These are phyloP conservation scores for Alectoris magna DNA, from an alignment of 2,797 vertebrate genomes.

Conservation along the genomic window DNA sequence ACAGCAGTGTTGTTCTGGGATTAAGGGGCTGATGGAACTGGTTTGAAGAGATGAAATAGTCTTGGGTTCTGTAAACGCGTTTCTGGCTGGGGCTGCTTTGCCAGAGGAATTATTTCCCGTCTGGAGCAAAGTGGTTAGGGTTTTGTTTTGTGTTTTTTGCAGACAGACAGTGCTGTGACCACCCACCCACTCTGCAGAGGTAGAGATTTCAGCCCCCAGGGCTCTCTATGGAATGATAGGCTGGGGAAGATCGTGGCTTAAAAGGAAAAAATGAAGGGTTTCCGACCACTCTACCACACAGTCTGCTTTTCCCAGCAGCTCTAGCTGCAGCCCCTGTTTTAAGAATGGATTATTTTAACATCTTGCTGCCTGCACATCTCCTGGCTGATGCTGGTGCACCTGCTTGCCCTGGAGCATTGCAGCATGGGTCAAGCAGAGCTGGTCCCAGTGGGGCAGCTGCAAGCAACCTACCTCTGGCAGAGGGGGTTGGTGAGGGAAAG, in stretches of 20 bases:
- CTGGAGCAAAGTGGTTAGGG: not conserved
- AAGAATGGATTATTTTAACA: not conserved
- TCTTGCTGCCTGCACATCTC: not conserved
- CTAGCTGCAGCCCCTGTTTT: not conserved
- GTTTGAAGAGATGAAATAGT: not conserved
- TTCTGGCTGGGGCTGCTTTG: not conserved
- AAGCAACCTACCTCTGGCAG: not conserved
- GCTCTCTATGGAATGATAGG: not conserved
- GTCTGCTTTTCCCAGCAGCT: constrained; percentile 31
- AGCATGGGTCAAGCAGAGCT: not conserved
- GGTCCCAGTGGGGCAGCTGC: not conserved
- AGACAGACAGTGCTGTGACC: not conserved
- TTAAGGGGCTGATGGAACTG: not conserved
- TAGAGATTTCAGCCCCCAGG: not conserved
- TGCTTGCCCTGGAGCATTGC: not conserved
- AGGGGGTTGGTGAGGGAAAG: not conserved
- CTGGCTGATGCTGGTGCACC: not conserved
- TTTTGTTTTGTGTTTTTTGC: not conserved
- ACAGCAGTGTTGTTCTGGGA: not conserved
- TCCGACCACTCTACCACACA: not conserved
- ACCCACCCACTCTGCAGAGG: constrained; percentile 1
- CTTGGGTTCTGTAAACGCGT: not conserved
- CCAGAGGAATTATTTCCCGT: not conserved
- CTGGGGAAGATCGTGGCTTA: not conserved
- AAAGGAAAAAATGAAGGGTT: not conserved